Conservation (phyloP, 2,797 vertebrate species). For the Australoheros facetus region DNA sequence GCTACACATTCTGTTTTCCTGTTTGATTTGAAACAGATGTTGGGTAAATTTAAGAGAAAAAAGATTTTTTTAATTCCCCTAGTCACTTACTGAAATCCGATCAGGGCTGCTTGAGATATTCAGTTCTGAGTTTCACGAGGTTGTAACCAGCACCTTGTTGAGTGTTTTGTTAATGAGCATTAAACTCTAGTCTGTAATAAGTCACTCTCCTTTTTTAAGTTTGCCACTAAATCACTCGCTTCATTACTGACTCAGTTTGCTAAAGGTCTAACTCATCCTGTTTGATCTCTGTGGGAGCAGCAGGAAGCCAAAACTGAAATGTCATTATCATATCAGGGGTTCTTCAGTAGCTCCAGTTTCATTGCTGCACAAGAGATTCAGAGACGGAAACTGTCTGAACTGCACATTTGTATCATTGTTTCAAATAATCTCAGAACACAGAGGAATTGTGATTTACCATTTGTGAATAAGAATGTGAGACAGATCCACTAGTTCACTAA, state of each 20-base stretch:
- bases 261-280: not conserved
- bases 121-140: not conserved
- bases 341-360: not conserved
- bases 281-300: conserved; percentile 14
- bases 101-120: too few species aligned
- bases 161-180: not conserved
- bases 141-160: not conserved
- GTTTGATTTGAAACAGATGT: conserved; percentile 3
- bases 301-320: conserved; percentile 12
- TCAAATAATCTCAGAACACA: not conserved
- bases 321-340: not conserved
- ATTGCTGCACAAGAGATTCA: not conserved
- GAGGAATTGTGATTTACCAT: not conserved
- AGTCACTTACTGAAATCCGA: too few species aligned
- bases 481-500: not conserved
- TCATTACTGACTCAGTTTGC: not conserved
- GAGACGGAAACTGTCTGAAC: too few species aligned
- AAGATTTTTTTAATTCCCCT: fast-evolving
- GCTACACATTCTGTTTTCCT: not conserved
- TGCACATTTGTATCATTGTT: not conserved
- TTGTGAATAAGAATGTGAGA: not conserved
- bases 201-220: not conserved
- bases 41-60: fast-evolving
- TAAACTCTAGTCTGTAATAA: not conserved
- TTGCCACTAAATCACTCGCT: not conserved